These are phyloP conservation scores for Nipponia nippon DNA, from an alignment of 2,113 vertebrate genomes.

Conservation along the genomic window DNA sequence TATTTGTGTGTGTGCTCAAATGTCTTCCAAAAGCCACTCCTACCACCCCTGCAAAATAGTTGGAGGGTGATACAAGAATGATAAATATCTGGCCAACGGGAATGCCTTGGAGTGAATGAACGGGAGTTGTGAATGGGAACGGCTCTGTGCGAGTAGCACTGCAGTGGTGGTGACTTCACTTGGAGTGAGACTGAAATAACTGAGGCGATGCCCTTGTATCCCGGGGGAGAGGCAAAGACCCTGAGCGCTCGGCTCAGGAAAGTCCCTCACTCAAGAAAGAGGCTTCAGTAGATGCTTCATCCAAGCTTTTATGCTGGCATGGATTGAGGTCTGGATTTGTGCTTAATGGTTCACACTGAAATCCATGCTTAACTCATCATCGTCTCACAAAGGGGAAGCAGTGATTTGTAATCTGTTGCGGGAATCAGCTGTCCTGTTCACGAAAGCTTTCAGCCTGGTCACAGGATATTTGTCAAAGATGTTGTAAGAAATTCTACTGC, in stretches of 20 bases:
- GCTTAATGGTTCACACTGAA: neutral
- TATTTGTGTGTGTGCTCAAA: neutral
- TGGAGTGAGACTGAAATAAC: accelerated
- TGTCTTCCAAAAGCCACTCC: constrained; percentile 37
- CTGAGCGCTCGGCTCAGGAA: neutral
- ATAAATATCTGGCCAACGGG: constrained; percentile 10
- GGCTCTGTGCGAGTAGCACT: accelerated
- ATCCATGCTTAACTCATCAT: accelerated
- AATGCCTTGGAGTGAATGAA: constrained; percentile 8
- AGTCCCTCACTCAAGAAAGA: neutral
- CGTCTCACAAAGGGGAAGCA: neutral
- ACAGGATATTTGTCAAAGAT: neutral
- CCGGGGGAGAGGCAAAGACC: neutral
- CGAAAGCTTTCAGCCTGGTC: neutral
- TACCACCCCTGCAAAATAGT: constrained; percentile 49
- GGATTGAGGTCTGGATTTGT: neutral
- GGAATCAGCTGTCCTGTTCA: neutral
- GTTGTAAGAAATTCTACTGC: neutral
- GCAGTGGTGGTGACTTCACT: neutral
- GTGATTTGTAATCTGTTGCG: neutral
- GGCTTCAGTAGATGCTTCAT: neutral
- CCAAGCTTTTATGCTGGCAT: neutral
- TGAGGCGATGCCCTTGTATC: neutral
- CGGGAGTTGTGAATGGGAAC: neutral
- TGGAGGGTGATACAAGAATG: constrained; percentile 18